Percentiles rank a stretch among this genome's conserved stretches.
Evolutionary conservation across 2,797 vertebrate species (phyloP).

Genomic region (Vipera latastei): DNA sequence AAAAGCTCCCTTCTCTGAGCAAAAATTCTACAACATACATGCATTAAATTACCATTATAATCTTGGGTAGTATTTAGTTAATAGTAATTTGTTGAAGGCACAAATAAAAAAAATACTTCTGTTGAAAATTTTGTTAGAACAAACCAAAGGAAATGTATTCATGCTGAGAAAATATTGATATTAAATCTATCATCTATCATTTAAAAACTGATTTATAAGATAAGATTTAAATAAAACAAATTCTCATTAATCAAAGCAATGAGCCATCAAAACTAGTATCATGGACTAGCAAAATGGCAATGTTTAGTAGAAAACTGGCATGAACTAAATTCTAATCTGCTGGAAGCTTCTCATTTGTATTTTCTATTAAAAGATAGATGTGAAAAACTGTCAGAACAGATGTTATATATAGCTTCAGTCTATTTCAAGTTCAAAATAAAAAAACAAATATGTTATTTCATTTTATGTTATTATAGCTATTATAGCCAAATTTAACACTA

Average conservation of each 20-base stretch:
- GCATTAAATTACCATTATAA: neutral
- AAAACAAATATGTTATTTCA: neutral
- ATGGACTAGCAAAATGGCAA: neutral
- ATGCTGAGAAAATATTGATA: neutral
- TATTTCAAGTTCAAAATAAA: neutral
- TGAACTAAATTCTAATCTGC: neutral
- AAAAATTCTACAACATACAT: neutral
- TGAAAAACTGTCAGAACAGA: neutral
- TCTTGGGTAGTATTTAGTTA: neutral
- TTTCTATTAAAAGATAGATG: neutral
- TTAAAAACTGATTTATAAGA: neutral
- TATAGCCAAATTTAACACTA: neutral
- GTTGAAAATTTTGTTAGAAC: neutral
- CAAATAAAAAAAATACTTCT: neutral
- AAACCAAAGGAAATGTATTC: neutral
- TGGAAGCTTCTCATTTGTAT: neutral
- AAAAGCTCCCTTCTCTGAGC: neutral
- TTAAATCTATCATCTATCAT: neutral
- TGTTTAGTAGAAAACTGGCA: neutral
- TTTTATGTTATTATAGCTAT: neutral
- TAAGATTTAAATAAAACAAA: neutral
- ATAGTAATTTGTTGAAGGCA: neutral
- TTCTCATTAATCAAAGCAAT: neutral
- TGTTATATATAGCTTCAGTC: neutral
- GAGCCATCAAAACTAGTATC: neutral